These are phyloP conservation scores for Pelochelys cantorii DNA, from an alignment of 2,797 vertebrate species.

Conservation along the genomic window DNA sequence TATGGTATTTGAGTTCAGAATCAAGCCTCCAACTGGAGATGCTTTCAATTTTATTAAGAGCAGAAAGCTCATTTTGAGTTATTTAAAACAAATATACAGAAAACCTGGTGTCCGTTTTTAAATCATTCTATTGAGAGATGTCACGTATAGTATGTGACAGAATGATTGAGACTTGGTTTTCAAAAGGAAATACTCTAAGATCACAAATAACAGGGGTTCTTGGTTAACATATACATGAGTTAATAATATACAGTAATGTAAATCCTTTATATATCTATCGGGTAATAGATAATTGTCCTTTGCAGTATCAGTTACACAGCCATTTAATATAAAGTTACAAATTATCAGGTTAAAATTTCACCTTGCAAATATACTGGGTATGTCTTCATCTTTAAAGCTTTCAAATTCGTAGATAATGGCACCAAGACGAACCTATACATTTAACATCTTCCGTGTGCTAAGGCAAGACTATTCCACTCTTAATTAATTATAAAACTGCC, in stretches of 20 bases:
- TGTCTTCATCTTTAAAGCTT: background rate
- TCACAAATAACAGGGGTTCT: too few relatives aligned
- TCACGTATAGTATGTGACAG: accelerated
- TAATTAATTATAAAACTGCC: background rate
- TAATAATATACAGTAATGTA: background rate
- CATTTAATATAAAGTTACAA: background rate
- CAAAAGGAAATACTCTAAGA: background rate
- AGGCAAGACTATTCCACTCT: background rate
- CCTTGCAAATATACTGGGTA: background rate
- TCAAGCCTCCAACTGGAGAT: too few relatives aligned
- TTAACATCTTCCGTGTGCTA: background rate
- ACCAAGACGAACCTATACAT: background rate
- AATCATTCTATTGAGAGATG: background rate
- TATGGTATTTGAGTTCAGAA: too few relatives aligned
- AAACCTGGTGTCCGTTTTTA: background rate
- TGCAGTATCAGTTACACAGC: background rate
- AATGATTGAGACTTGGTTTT: background rate
- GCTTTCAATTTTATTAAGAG: too few relatives aligned
- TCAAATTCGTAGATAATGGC: background rate
- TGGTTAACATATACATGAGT: background rate
- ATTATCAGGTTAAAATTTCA: background rate
- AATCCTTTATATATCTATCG: background rate
- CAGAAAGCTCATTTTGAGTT: too few relatives aligned
- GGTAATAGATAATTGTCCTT: background rate
- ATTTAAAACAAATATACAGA: too few relatives aligned